A percentile compares a stretch with the other conserved stretches of the same genome.
Evolutionary conservation across 1,140 invertebrate genomes (phyloP).

Genomic region (Anastrepha ludens): DNA sequence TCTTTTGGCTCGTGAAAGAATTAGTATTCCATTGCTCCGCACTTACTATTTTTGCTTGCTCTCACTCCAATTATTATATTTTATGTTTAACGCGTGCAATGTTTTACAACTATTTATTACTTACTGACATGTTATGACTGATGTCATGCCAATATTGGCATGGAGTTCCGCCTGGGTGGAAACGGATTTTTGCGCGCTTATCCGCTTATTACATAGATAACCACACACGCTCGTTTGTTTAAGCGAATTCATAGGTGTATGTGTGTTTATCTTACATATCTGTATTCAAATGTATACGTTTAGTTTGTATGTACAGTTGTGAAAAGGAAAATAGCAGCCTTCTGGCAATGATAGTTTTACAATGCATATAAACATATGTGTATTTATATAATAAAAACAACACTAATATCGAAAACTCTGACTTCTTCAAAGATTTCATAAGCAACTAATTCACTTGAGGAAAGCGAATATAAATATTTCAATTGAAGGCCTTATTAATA

Average conservation of each 20-base stretch:
- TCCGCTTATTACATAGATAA: not conserved
- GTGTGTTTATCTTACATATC: not conserved
- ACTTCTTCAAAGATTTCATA: too few relatives aligned
- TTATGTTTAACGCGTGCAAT: constrained; percentile 28
- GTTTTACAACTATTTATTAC: constrained; percentile 1
- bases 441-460: too few relatives aligned
- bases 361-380: not conserved
- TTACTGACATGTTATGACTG: constrained; percentile 8
- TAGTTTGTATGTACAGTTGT: not conserved
- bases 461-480: too few relatives aligned
- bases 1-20: too few relatives aligned
- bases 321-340: not conserved
- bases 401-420: too few relatives aligned
- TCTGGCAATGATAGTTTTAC: too few relatives aligned
- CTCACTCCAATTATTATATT: not conserved
- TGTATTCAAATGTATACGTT: not conserved
- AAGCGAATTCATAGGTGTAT: not conserved
- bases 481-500: too few relatives aligned
- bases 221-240: too few relatives aligned
- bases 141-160: constrained; percentile 2
- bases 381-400: too few relatives aligned
- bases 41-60: not conserved
- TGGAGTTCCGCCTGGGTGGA: constrained; percentile 13
- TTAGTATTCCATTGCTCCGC: too few relatives aligned
- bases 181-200: constrained; percentile 27